Conservation (phyloP, 2,113 vertebrate genomes). For the Oxyruncus cristatus region DNA sequence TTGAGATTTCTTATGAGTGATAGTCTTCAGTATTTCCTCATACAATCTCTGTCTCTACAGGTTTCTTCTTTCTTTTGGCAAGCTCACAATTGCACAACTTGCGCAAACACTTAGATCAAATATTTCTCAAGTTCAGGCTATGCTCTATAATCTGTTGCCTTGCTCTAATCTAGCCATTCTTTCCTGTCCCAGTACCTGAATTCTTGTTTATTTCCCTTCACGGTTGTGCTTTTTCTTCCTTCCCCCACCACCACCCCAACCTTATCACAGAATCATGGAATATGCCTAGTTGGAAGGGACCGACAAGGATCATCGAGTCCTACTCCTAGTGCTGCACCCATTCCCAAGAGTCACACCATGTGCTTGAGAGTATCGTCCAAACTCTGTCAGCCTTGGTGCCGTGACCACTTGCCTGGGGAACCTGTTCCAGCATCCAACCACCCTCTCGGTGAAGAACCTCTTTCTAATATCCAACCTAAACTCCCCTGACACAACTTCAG, state of each 20-base stretch:
- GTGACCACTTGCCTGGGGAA: background rate
- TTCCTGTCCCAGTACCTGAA: background rate
- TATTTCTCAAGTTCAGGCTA: background rate
- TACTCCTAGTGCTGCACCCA: background rate
- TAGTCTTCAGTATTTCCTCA: background rate
- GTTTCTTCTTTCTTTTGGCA: background rate
- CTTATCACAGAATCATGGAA: background rate
- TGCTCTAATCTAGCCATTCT: background rate
- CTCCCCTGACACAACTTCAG: background rate
- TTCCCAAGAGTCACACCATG: background rate
- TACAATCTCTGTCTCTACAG: background rate
- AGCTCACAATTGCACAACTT: background rate
- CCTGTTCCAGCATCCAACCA: background rate
- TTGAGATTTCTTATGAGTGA: background rate
- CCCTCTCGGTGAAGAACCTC: background rate
- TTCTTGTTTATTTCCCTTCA: background rate
- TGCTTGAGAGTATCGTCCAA: too few relatives aligned
- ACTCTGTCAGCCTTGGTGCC: background rate
- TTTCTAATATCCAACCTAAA: background rate
- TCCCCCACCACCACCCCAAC: accelerated
- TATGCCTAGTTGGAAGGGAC: background rate
- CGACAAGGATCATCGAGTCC: background rate
- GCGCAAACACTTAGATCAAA: background rate
- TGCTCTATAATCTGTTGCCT: background rate
- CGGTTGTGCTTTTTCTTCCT: background rate